Base-by-base conservation (phyloP, 30 jellyfish, hydroid and myxozoan genomes). In the Clytia hemisphaerica region DNA sequence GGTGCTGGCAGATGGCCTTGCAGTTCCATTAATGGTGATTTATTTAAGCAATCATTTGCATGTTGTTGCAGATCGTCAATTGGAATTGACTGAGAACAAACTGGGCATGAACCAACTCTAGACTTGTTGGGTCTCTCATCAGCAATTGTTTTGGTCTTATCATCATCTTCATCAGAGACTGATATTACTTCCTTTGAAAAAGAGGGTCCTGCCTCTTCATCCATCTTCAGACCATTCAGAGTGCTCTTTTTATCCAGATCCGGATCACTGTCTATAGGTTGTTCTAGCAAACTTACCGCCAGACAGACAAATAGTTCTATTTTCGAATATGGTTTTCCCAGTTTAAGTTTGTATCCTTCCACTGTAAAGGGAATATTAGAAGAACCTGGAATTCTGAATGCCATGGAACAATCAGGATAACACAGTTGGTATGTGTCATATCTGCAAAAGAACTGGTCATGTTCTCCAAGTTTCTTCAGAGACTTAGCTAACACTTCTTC, bases 1-100 rank as follows among this genome's bases (percentile, higher is more conserved):
- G n/a, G n/a, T n/a, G n/a, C n/a, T n/a, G n/a, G n/a, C n/a, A n/a
- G n/a, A n/a, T n/a, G n/a, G n/a, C n/a, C n/a, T n/a, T n/a, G n/a
- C n/a, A n/a, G n/a, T n/a, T n/a, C n/a, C n/a, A n/a, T n/a, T n/a
- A n/a, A n/a, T n/a, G n/a, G n/a, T 6, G 18, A n/a, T 49, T 16
- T 49, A 28, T 49, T 7, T 33, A 49, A 49, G 63, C 63, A 49
- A 16, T 33, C 25, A 33, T 49, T 33, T n/a, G 63, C 63, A 49
- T 49, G 63, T 33, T 49, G 14, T 49, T 49, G 32, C 19, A 49
- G 19, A n/a, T 6, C 63, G 25, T 33, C 25, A 28, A 49, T 49
- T 49, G 63, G 25, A 49, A 4, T n/a, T 49, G 19, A 33, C 18
- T n/a, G 6, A 49, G 19, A n/a, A 49, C 63, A 49, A 49, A 49